Percentiles rank a stretch among this genome's conserved stretches.
phyloP scores from a whole-genome alignment of 1,140 invertebrate genomes.

The Babylonia areolata region DNA sequence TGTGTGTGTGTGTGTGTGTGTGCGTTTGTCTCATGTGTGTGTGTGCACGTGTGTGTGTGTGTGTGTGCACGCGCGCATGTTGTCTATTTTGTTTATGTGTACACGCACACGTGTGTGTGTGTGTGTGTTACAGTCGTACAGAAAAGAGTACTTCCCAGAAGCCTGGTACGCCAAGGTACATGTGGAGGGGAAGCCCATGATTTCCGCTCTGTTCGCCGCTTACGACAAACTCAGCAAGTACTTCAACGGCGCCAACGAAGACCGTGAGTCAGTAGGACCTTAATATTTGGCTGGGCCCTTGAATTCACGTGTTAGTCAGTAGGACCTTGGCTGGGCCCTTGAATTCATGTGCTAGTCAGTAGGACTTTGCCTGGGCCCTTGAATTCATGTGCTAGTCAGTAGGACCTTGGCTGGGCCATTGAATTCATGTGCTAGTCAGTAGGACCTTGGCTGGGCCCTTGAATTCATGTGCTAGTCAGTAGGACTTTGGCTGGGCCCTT shows the following conservation, averaged over 20 bases:
- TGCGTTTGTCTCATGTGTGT: background rate
- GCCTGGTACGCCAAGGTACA: conserved; percentile 2
- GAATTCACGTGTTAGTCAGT: too few species aligned
- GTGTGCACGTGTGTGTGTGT: background rate
- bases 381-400: too few species aligned
- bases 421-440: too few species aligned
- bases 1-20: background rate
- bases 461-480: too few species aligned
- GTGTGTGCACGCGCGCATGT: background rate
- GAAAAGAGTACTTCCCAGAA: conserved; percentile 5
- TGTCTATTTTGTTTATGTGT: background rate
- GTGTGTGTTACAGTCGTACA: conserved; percentile 8
- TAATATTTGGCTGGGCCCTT: too few species aligned
- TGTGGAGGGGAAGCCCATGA: background rate
- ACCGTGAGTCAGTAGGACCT: background rate
- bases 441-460: too few species aligned
- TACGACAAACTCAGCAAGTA: background rate
- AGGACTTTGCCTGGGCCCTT: too few species aligned
- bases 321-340: too few species aligned
- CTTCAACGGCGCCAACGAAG: background rate
- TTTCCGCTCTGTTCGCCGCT: background rate
- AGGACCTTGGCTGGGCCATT: too few species aligned
- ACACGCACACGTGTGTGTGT: background rate
- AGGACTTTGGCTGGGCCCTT: too few species aligned
- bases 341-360: too few species aligned